A percentile compares a stretch with the other conserved stretches of the same genome.
Evolutionary conservation across 2,113 vertebrate genomes (phyloP).

Genomic region (Pteropus alecto): DNA sequence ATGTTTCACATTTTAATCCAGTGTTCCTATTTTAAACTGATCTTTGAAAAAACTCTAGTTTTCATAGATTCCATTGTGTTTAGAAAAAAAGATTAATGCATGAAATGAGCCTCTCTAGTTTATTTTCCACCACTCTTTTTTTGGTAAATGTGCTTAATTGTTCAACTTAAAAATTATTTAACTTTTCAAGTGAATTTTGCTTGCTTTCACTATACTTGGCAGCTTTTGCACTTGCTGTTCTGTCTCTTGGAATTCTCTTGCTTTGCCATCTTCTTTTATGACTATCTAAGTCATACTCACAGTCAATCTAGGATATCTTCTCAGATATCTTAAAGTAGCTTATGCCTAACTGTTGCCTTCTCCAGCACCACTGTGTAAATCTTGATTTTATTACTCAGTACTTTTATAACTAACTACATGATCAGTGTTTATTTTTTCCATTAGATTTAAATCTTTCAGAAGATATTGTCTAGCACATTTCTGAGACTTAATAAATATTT

Average conservation of each 20-base stretch:
- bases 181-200: not conserved
- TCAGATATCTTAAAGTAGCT: not conserved
- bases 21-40: not conserved
- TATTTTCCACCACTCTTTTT: not conserved
- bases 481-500: not conserved
- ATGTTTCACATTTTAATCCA: not conserved
- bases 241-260: not conserved
- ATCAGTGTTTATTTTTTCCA: not conserved
- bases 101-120: not conserved
- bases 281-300: not conserved
- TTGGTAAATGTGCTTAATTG: not conserved
- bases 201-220: not conserved
- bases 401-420: not conserved
- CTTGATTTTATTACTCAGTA: not conserved
- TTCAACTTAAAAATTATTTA: not conserved
- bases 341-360: not conserved
- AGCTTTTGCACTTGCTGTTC: not conserved
- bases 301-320: not conserved
- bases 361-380: accelerated
- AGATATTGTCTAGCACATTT: not conserved
- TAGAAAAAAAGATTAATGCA: not conserved
- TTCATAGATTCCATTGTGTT: not conserved
- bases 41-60: not conserved
- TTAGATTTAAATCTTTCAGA: not conserved
- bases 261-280: not conserved